Evolutionary conservation across 2,113 vertebrate species (phyloP).

Genomic region (Oreocharis arfaki): DNA sequence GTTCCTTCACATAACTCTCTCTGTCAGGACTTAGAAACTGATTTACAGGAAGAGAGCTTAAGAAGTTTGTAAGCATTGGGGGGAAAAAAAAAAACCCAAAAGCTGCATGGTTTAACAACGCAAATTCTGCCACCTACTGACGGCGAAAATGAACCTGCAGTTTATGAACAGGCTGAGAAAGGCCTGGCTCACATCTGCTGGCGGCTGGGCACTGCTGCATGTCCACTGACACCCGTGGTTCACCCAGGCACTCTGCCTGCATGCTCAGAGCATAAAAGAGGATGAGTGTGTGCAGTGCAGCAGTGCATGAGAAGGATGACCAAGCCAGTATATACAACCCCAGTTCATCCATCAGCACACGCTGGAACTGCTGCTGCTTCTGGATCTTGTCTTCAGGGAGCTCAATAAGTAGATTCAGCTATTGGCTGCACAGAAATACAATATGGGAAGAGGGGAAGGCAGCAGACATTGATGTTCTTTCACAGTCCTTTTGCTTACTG

Average conservation of each 20-base stretch:
- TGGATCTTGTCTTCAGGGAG: neutral
- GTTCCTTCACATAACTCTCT: neutral
- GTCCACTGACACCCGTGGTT: fast-evolving
- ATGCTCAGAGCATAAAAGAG: neutral
- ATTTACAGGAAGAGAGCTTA: neutral
- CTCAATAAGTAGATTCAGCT: neutral
- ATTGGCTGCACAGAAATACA: neutral
- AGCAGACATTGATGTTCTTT: neutral
- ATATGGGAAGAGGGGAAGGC: neutral
- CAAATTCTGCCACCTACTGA: slow-evolving; percentile 73
- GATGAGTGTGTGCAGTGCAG: neutral
- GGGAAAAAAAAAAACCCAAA: neutral
- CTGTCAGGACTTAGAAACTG: neutral
- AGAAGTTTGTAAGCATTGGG: neutral
- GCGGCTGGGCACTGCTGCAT: fast-evolving
- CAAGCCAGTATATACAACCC: neutral
- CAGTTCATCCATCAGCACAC: too few species aligned
- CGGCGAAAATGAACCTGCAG: slow-evolving; percentile 4
- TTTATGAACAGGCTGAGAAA: neutral
- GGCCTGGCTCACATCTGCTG: neutral
- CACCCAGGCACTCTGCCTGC: neutral
- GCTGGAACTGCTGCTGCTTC: neutral
- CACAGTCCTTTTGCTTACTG: neutral
- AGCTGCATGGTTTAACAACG: slow-evolving; percentile 46
- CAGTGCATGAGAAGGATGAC: neutral